These are phyloP conservation scores for Poeciliopsis gracilis DNA, from an alignment of 2,797 vertebrate species.

Conservation along the genomic window DNA sequence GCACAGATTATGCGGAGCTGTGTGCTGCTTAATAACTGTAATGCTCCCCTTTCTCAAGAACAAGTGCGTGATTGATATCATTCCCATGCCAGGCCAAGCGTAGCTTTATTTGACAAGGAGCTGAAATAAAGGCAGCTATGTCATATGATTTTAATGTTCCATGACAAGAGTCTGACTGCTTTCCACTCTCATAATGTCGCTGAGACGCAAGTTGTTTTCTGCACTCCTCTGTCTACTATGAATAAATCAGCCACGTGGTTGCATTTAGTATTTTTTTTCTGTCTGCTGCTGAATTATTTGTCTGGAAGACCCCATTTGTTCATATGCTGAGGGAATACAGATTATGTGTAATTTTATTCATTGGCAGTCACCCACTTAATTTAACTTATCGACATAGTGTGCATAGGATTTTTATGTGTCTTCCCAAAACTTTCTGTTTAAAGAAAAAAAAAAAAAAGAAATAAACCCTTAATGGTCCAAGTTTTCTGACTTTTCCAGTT, in stretches of 20 bases:
- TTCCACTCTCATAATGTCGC: constrained; percentile 64
- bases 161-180: constrained; percentile 59
- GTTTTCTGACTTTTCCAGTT: not conserved
- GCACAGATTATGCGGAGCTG: constrained; percentile 36
- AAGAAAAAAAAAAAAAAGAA: not conserved
- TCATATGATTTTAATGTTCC: constrained; percentile 62
- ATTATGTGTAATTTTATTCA: constrained; percentile 60
- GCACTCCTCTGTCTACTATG: constrained; percentile 48
- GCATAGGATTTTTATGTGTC: not conserved
- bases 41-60: constrained; percentile 35
- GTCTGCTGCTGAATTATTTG: constrained; percentile 59
- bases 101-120: constrained; percentile 61
- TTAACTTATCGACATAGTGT: constrained; percentile 36
- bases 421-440: not conserved
- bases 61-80: constrained; percentile 49
- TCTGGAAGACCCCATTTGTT: constrained; percentile 62
- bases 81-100: constrained; percentile 39
- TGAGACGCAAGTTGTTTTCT: constrained; percentile 52
- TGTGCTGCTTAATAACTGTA: constrained; percentile 31
- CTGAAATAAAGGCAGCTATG: constrained; percentile 57
- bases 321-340: constrained; percentile 42
- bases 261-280: constrained; percentile 43
- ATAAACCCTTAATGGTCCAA: not conserved
- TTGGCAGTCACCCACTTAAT: constrained; percentile 55
- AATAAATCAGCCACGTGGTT: constrained; percentile 62